These are phyloP conservation scores for Alviniconcha marisindica DNA, from an alignment of 1,140 invertebrate species.

Conservation along the genomic window DNA sequence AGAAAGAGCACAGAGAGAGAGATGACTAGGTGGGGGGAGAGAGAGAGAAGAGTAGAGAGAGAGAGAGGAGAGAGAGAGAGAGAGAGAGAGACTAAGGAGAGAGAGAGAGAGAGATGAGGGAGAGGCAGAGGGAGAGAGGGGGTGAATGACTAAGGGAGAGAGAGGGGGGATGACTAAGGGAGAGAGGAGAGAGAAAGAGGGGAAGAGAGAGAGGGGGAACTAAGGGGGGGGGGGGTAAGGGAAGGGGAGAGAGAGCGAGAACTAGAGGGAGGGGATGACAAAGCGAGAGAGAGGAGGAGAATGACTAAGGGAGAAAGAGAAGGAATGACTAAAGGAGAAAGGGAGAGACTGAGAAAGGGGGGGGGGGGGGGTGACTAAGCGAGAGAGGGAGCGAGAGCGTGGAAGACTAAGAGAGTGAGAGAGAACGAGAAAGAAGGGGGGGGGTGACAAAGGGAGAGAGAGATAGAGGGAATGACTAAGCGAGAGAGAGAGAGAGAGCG, in stretches of 20 bases:
- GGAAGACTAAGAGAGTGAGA: background rate
- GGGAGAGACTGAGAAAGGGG: background rate
- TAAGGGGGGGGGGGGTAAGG: background rate
- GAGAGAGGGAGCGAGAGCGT: background rate
- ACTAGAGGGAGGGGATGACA: background rate
- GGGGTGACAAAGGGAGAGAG: background rate
- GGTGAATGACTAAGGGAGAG: background rate
- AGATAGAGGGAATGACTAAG: background rate
- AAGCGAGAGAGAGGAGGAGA: background rate
- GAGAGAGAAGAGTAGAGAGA: slow-evolving; percentile 9
- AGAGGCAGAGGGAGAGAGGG: background rate
- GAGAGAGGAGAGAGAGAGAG: slow-evolving; percentile 9
- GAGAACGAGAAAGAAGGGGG: background rate
- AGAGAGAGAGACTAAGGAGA: slow-evolving; percentile 8
- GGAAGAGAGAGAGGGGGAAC: background rate
- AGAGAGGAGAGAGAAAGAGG: background rate
- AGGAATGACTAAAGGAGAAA: background rate
- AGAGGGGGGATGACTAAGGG: background rate
- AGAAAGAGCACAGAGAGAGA: background rate
- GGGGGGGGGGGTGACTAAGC: background rate
- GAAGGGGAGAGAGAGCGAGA: slow-evolving; percentile 2
- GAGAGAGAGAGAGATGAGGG: slow-evolving; percentile 6
- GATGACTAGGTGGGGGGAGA: background rate
- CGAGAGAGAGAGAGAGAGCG: slow-evolving; percentile 9
- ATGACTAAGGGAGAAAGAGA: background rate